Conservation (phyloP, 2,797 vertebrate species). For the Sebastes itinus region DNA sequence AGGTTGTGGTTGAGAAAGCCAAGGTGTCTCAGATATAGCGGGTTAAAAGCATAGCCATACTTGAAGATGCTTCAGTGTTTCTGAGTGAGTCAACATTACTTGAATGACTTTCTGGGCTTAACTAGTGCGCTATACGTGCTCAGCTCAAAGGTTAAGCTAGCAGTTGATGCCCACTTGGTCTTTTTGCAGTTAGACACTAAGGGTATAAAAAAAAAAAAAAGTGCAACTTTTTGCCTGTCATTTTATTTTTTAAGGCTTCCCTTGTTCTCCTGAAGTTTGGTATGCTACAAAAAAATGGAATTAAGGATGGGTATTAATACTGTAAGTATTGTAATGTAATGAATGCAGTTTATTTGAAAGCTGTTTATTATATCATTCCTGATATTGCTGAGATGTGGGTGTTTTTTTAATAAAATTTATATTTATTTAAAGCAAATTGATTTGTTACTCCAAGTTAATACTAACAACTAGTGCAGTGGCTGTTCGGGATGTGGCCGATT, state of each 20-base stretch:
- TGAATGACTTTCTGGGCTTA: slow-evolving; percentile 95
- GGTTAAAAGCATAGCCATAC: slow-evolving; percentile 96
- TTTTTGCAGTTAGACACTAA: slow-evolving; percentile 97
- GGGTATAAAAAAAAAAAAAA: slow-evolving; percentile 79
- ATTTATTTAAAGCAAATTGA: slow-evolving; percentile 98
- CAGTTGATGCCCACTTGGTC: slow-evolving; percentile 87
- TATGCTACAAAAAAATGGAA: slow-evolving; percentile 84
- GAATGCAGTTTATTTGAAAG: slow-evolving; percentile 99
- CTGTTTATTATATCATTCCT: slow-evolving; percentile 99
- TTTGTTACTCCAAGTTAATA: slow-evolving; percentile 59
- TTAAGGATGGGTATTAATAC: slow-evolving; percentile 94
- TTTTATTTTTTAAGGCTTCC: slow-evolving; percentile 82
- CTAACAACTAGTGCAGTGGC: not conserved
- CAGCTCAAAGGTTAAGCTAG: slow-evolving; percentile 91
- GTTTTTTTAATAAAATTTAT: slow-evolving; percentile 99
- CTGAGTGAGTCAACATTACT: slow-evolving; percentile 95
- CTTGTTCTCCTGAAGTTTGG: slow-evolving; percentile 89
- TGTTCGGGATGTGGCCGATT: no score
- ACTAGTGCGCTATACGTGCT: slow-evolving; percentile 85
- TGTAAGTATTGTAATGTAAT: slow-evolving; percentile 99
- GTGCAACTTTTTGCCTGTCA: slow-evolving; percentile 87
- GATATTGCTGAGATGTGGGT: slow-evolving; percentile 99
- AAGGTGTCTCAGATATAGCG: slow-evolving; percentile 86
- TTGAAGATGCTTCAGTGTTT: slow-evolving; percentile 92
- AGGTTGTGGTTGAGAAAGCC: slow-evolving; percentile 76